phyloP scores from a whole-genome alignment of 1,140 invertebrate genomes.

The Scylla paramamosain region DNA sequence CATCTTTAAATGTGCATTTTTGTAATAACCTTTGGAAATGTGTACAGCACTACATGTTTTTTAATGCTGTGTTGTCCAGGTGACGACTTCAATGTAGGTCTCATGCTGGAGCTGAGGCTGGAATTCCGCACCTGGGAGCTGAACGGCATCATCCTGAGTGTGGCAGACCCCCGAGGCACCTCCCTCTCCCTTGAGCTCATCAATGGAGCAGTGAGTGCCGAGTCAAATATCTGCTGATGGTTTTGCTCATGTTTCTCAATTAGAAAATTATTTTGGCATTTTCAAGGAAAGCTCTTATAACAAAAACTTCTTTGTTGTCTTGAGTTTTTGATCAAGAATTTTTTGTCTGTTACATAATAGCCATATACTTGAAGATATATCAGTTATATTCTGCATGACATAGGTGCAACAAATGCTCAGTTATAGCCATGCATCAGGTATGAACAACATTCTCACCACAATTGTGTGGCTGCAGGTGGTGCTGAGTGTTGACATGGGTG shows the following conservation, averaged over 20 bases:
- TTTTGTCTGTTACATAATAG: too few relatives aligned
- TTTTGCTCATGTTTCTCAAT: too few relatives aligned
- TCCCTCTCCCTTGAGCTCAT: conserved; percentile 88
- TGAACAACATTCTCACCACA: conserved; percentile 34
- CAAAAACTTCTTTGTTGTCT: background rate
- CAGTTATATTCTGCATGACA: background rate
- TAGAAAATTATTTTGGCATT: background rate
- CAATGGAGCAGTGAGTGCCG: conserved; percentile 85
- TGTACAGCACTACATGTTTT: background rate
- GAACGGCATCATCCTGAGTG: conserved; percentile 89
- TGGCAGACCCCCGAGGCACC: conserved; percentile 85
- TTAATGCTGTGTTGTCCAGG: conserved; percentile 81
- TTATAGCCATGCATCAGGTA: background rate
- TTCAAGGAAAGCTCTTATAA: background rate
- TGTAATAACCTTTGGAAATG: background rate
- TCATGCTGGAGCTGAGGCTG: conserved; percentile 86
- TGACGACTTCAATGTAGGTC: conserved; percentile 86
- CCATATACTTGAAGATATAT: too few relatives aligned
- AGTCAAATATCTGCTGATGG: background rate
- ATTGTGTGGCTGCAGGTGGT: conserved; percentile 82
- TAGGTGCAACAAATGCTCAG: background rate
- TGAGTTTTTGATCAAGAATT: too few relatives aligned
- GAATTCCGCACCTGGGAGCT: conserved; percentile 92
- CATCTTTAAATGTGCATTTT: too few relatives aligned
- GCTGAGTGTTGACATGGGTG: conserved; percentile 86